Conservation (phyloP, 2,113 vertebrate genomes). For the Herpetotheres cachinnans region DNA sequence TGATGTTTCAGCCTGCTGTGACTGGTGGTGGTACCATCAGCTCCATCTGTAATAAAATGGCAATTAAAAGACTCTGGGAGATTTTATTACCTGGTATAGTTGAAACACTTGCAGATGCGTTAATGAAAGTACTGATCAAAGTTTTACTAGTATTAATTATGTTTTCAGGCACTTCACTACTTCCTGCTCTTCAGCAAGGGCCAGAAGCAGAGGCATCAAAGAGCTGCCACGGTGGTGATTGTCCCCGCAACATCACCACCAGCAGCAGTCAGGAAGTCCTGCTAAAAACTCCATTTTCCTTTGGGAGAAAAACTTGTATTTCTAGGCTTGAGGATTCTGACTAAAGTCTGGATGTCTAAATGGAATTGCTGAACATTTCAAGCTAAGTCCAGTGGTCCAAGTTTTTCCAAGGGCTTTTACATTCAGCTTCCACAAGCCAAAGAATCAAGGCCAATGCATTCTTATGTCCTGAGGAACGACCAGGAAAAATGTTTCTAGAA, state of each 20-base stretch:
- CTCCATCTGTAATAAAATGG: neutral
- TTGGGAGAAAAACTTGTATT: neutral
- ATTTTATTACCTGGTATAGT: neutral
- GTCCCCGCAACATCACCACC: neutral
- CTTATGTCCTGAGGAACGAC: neutral
- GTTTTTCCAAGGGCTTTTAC: neutral
- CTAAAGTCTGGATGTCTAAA: neutral
- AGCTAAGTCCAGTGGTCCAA: neutral
- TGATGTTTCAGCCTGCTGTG: neutral
- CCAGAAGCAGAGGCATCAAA: constrained; percentile 8
- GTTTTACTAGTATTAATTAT: neutral
- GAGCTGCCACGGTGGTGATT: neutral
- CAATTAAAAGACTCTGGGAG: neutral
- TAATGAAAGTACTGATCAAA: neutral
- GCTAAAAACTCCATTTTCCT: neutral
- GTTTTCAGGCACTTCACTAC: neutral
- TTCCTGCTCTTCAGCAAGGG: constrained; percentile 22
- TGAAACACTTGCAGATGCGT: neutral
- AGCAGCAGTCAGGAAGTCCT: constrained; percentile 10
- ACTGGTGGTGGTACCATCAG: neutral
- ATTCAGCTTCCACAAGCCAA: neutral
- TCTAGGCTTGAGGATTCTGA: neutral
- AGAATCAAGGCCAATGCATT: neutral
- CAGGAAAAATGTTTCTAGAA: constrained; percentile 35
- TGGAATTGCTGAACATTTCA: neutral